These are phyloP conservation scores for Epiblema foenella DNA, from an alignment of 2,888 invertebrate genomes.

Conservation along the genomic window DNA sequence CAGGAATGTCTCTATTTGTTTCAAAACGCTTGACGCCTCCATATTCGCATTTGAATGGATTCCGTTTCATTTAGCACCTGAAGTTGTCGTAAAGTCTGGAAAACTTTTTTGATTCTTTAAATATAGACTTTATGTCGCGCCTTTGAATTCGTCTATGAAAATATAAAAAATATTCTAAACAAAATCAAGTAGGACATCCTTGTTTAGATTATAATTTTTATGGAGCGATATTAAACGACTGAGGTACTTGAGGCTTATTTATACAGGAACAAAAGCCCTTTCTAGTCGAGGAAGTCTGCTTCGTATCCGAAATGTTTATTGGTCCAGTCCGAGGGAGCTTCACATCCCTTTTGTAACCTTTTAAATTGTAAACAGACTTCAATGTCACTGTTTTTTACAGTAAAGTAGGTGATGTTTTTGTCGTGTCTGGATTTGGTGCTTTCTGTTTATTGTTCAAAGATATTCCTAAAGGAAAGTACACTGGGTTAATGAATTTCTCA, in stretches of 20 bases:
- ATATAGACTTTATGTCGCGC: too few species aligned
- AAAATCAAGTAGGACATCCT: slow-evolving; percentile 29
- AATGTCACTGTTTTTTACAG: slow-evolving; percentile 48
- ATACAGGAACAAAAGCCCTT: slow-evolving; percentile 74
- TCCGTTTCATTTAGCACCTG: too few species aligned
- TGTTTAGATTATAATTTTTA: slow-evolving; percentile 44
- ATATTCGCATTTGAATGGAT: background rate
- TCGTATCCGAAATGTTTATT: slow-evolving; percentile 79
- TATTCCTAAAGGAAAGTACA: background rate
- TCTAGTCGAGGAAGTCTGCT: slow-evolving; percentile 68
- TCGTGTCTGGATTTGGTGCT: background rate
- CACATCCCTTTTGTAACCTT: slow-evolving; percentile 56
- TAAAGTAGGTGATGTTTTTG: slow-evolving; percentile 15
- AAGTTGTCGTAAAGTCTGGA: too few species aligned
- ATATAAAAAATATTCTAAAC: slow-evolving; percentile 19
- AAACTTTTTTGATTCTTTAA: too few species aligned
- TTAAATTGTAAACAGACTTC: slow-evolving; percentile 62
- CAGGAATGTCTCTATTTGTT: slow-evolving; percentile 13
- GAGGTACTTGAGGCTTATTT: slow-evolving; percentile 72
- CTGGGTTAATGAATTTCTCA: slow-evolving; percentile 3
- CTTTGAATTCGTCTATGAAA: background rate
- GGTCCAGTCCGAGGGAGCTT: slow-evolving; percentile 68
- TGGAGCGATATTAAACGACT: slow-evolving; percentile 50
- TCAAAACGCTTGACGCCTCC: background rate
- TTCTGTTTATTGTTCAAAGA: background rate